Conservation (phyloP, 2,113 vertebrate genomes). For the Physeter macrocephalus region DNA sequence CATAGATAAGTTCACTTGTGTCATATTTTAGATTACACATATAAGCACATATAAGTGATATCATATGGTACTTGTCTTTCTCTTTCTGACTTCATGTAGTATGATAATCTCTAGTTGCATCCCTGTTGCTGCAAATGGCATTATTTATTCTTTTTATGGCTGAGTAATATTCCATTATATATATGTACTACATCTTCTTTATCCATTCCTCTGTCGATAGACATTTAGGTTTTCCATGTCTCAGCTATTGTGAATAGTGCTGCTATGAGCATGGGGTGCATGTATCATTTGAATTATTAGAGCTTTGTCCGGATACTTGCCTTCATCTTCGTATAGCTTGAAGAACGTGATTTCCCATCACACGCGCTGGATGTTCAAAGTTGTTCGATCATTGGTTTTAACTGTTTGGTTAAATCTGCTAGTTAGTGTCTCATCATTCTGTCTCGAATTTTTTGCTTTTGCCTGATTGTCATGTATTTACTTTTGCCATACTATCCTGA, state of each 20-base stretch:
- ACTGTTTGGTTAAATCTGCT: not conserved
- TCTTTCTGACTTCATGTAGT: too few relatives aligned
- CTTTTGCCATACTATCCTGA: not conserved
- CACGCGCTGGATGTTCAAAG: not conserved
- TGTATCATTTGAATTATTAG: not conserved
- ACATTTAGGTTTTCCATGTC: too few relatives aligned
- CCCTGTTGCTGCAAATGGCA: too few relatives aligned
- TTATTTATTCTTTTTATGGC: too few relatives aligned
- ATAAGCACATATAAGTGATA: too few relatives aligned
- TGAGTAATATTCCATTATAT: too few relatives aligned
- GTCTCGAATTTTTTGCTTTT: not conserved
- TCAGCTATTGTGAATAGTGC: too few relatives aligned
- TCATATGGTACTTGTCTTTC: not conserved
- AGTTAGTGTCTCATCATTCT: not conserved
- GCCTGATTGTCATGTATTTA: not conserved
- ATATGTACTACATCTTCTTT: too few relatives aligned
- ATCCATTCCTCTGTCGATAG: too few relatives aligned
- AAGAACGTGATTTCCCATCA: not conserved
- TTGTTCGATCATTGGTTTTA: not conserved
- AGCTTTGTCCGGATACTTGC: not conserved
- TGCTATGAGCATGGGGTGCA: not conserved
- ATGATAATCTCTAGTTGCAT: too few relatives aligned
- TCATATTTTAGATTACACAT: not conserved
- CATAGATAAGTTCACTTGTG: not conserved
- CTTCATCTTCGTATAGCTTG: not conserved